phyloP scores from a whole-genome alignment of 2,113 vertebrate species.

The Cinclus cinclus region DNA sequence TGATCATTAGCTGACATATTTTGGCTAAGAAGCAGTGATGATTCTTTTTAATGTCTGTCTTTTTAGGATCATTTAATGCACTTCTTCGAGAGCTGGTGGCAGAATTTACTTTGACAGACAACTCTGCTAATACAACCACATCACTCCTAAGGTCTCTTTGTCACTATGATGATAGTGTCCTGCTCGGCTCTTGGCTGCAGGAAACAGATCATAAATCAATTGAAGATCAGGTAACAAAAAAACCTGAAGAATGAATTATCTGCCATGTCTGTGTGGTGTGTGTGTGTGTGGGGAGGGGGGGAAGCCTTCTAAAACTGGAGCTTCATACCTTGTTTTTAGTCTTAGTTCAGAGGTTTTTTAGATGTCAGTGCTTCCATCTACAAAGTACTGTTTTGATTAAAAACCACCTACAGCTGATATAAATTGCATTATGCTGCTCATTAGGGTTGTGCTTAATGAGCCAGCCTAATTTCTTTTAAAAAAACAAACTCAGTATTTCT shows the following conservation, averaged over 20 bases:
- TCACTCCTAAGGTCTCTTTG: conserved; percentile 95
- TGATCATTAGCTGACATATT: not conserved
- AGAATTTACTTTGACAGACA: conserved; percentile 98
- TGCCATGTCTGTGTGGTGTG: not conserved
- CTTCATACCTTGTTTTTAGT: not conserved
- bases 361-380: not conserved
- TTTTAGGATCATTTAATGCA: conserved; percentile 90
- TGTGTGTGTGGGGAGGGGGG: not conserved
- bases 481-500: not conserved
- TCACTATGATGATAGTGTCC: conserved; percentile 97
- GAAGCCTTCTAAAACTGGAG: not conserved
- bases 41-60: not conserved
- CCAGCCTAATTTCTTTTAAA: not conserved
- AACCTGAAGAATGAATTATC: not conserved
- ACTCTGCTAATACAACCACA: conserved; percentile 97
- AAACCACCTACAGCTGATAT: not conserved
- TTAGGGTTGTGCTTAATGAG: not conserved
- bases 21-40: not conserved
- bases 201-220: conserved; percentile 99
- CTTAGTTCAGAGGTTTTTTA: not conserved
- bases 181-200: conserved; percentile 98
- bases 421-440: not conserved
- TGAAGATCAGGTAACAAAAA: conserved; percentile 89
- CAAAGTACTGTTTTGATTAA: not conserved
- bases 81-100: conserved; percentile 95